Conservation (phyloP, 1,140 invertebrate genomes). For the Drosophila sp. region DNA sequence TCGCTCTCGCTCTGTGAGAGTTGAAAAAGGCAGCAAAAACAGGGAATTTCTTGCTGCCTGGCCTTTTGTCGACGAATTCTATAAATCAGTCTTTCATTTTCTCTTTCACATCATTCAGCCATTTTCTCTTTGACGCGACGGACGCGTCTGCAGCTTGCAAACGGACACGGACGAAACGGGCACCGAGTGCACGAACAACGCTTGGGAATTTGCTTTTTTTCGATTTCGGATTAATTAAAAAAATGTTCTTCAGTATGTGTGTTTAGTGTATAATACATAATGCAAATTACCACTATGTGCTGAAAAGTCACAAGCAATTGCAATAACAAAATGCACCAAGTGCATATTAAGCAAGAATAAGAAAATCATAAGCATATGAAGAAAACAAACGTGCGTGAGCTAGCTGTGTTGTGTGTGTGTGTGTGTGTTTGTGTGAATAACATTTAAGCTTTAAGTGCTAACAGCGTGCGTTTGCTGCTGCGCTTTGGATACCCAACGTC, state of each 20-base stretch:
- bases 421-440: constrained; percentile 40
- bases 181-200: constrained; percentile 54
- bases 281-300: constrained; percentile 40
- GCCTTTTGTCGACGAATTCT: constrained; percentile 58
- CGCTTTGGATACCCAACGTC: constrained; percentile 50
- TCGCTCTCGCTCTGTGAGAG: constrained; percentile 22
- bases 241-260: constrained; percentile 32
- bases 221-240: constrained; percentile 44
- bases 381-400: constrained; percentile 49
- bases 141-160: constrained; percentile 76
- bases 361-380: constrained; percentile 26
- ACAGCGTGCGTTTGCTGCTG: constrained; percentile 44
- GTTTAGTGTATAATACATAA: constrained; percentile 28
- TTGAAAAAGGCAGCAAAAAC: constrained; percentile 44
- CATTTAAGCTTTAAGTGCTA: constrained; percentile 51
- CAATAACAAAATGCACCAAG: constrained; percentile 45
- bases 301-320: constrained; percentile 9
- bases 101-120: constrained; percentile 70
- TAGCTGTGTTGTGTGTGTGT: constrained; percentile 37
- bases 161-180: constrained; percentile 45
- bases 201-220: constrained; percentile 65
- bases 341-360: constrained; percentile 22
- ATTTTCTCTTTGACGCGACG: constrained; percentile 84
- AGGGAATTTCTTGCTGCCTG: constrained; percentile 48
- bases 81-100: constrained; percentile 63